Evolutionary conservation across 2,113 vertebrate species (phyloP).

Genomic region (Megaptera novaeangliae): DNA sequence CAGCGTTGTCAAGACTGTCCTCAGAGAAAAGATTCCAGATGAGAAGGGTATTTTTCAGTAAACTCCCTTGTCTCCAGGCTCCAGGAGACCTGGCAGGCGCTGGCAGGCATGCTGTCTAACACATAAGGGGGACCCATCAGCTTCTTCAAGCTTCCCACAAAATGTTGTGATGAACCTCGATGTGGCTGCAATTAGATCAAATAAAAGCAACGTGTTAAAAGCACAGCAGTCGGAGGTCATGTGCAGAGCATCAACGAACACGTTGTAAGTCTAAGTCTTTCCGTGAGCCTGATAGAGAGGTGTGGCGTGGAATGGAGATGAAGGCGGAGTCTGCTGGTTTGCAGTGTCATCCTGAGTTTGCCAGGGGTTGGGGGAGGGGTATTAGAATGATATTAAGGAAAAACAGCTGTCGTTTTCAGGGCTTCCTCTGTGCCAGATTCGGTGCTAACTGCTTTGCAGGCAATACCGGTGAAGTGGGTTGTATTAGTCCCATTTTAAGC

Average conservation of each 20-base stretch:
- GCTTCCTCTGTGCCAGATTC: background rate
- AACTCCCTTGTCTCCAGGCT: background rate
- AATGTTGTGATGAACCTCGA: constrained; percentile 68
- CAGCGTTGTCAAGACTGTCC: background rate
- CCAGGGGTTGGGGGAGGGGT: background rate
- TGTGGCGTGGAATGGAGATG: constrained; percentile 56
- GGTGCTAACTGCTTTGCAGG: background rate
- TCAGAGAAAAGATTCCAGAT: constrained; percentile 28
- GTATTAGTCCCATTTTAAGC: background rate
- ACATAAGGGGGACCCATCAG: constrained; percentile 58
- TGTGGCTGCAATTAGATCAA: constrained; percentile 66
- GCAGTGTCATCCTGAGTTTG: background rate
- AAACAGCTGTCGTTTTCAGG: background rate
- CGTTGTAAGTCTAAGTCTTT: constrained; percentile 35
- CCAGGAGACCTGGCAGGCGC: constrained; percentile 55
- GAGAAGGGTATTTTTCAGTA: background rate
- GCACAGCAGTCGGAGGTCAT: constrained; percentile 42
- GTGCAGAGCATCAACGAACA: constrained; percentile 42
- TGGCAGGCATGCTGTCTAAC: constrained; percentile 50
- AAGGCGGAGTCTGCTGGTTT: constrained; percentile 42
- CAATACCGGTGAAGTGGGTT: background rate
- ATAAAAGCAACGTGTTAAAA: constrained; percentile 67
- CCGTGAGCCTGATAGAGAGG: constrained; percentile 27
- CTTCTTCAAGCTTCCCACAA: constrained; percentile 46
- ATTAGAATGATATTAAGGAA: background rate